Evolutionary conservation across 2,888 invertebrate genomes (phyloP).

Genomic region (Merodon equestris): DNA sequence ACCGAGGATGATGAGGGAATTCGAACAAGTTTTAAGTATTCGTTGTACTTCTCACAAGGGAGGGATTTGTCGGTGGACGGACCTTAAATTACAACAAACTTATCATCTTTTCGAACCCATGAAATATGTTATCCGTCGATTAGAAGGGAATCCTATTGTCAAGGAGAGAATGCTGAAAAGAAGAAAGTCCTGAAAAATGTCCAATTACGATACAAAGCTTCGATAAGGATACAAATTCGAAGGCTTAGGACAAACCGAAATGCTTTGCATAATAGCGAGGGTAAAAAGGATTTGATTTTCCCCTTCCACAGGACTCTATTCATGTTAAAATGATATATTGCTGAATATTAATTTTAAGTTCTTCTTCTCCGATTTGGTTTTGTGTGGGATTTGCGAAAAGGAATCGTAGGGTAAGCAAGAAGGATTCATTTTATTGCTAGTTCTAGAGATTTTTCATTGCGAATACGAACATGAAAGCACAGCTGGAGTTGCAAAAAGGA

Average conservation of each 20-base stretch:
- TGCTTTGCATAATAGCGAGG: neutral
- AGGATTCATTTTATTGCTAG: constrained; percentile 13
- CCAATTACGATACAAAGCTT: constrained; percentile 38
- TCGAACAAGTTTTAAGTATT: too few species aligned
- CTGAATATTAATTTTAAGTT: constrained; percentile 40
- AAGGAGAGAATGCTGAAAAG: too few species aligned
- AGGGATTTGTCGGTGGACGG: too few species aligned
- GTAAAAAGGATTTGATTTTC: constrained; percentile 12
- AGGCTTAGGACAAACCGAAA: neutral
- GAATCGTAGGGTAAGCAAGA: neutral
- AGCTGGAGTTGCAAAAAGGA: constrained; percentile 32
- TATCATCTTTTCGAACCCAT: too few species aligned
- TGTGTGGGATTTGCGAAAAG: constrained; percentile 5
- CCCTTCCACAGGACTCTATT: constrained; percentile 24
- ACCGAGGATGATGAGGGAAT: too few species aligned
- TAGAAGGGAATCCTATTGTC: too few species aligned
- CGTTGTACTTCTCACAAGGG: too few species aligned
- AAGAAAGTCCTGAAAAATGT: constrained; percentile 10
- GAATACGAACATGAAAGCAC: constrained; percentile 25
- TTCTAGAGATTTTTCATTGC: constrained; percentile 21
- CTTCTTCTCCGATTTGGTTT: constrained; percentile 16
- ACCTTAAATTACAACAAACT: too few species aligned
- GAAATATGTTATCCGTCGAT: too few species aligned
- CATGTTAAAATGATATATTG: constrained; percentile 44
- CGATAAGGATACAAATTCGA: constrained; percentile 16